Evolutionary conservation across 1,140 invertebrate species (phyloP), one percentile per base, ranked within the genome.

Genomic region (Drosophila lini): DNA sequence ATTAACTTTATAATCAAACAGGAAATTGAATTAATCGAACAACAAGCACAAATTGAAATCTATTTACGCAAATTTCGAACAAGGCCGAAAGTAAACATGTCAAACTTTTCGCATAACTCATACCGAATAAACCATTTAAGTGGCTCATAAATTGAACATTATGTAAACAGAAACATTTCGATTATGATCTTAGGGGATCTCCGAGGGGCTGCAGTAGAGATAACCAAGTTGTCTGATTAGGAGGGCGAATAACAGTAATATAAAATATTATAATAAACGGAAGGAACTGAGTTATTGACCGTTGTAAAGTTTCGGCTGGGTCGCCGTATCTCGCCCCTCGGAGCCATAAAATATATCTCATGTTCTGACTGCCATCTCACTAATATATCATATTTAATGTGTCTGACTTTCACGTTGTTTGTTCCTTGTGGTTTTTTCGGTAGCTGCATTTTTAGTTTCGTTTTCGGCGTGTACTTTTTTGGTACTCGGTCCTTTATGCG

Each of bases 311-410:
- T 38, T 48, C 41, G 13, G n/a, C 42, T 19, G 47, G 62, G 47
- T 19, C 42, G 47, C 32, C 55, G 69, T 60, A 77, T 68, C 74
- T 74, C 76, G 36, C n/a, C 31, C 76, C 50, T 52, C 22, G 25
- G 38, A 41, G 60, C 57, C 77, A 80, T 84, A 80, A 88, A 86
- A 74, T 63, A 80, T 86, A 86, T 86, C 80, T 88, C 56, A 48
- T 79, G 80, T 77, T 57, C 76, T 74, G 75, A 74, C 83, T 82
- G 80, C 76, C 71, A 78, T 83, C 76, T 59, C 48, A 47, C 83
- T 67, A 86, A 86, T 86, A 86, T 88, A 86, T 86, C 83, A 86
- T 86, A 82, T 86, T 86, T 86, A 86, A 86, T 86, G 83, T 82
- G 83, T 86, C 82, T 86, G 83, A 82, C 64, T 75, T 65, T 75